Conservation (phyloP, 2,797 vertebrate species). For the Harpagifer antarcticus region DNA sequence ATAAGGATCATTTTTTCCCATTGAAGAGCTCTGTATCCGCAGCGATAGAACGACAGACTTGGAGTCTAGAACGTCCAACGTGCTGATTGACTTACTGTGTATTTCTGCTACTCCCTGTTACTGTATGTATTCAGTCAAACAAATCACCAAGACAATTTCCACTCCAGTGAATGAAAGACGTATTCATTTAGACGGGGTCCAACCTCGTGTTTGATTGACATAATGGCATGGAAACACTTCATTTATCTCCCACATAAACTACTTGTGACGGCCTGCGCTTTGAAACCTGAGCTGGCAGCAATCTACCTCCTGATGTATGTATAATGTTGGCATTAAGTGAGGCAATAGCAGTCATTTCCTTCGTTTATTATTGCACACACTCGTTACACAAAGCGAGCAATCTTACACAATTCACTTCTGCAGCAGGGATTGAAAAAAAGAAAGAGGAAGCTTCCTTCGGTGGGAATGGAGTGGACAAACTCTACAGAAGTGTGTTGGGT, state of each 20-base stretch:
- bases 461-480: slow-evolving; percentile 69
- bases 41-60: not conserved
- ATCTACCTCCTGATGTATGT: slow-evolving; percentile 64
- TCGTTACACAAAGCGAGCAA: slow-evolving; percentile 75
- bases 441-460: slow-evolving; percentile 68
- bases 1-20: slow-evolving; percentile 1
- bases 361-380: slow-evolving; percentile 78
- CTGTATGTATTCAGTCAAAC: slow-evolving; percentile 37
- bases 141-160: slow-evolving; percentile 50
- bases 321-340: slow-evolving; percentile 74
- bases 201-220: slow-evolving; percentile 62
- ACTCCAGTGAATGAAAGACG: slow-evolving; percentile 41
- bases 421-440: slow-evolving; percentile 42
- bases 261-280: slow-evolving; percentile 39
- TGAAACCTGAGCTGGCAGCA: slow-evolving; percentile 68
- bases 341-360: slow-evolving; percentile 78
- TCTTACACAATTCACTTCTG: slow-evolving; percentile 77
- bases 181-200: slow-evolving; percentile 48
- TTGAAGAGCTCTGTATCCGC: not conserved
- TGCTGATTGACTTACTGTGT: slow-evolving; percentile 24
- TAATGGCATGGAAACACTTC: slow-evolving; percentile 60
- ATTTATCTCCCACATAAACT: slow-evolving; percentile 54
- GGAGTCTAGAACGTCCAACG: slow-evolving; percentile 14
- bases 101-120: slow-evolving; percentile 23
- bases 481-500: slow-evolving; percentile 31